Conservation (phyloP, 2,888 invertebrate species). For the Candidula unifasciata region DNA sequence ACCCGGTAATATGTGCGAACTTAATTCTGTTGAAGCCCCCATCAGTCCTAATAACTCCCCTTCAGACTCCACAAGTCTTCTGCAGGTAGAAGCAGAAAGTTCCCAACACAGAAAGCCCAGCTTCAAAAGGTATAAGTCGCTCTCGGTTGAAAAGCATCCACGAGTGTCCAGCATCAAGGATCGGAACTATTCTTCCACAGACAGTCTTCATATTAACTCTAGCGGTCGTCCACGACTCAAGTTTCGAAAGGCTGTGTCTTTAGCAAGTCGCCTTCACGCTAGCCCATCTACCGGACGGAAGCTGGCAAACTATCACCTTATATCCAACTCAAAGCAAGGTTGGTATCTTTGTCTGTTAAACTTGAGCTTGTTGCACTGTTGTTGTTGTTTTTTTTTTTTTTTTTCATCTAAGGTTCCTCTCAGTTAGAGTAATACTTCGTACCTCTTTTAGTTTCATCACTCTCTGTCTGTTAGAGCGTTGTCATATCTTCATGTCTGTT, state of each 20-base stretch:
- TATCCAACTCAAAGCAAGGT: slow-evolving; percentile 75
- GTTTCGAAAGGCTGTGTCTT: slow-evolving; percentile 73
- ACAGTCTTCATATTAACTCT: slow-evolving; percentile 68
- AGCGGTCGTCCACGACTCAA: slow-evolving; percentile 72
- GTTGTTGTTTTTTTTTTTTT: too few relatives aligned
- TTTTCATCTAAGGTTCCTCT: too few relatives aligned
- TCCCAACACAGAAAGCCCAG: slow-evolving; percentile 55
- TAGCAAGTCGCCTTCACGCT: slow-evolving; percentile 72
- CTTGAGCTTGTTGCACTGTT: background rate
- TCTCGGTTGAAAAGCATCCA: slow-evolving; percentile 69
- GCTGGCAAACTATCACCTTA: slow-evolving; percentile 75
- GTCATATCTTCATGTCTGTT: too few relatives aligned
- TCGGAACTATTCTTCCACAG: slow-evolving; percentile 72
- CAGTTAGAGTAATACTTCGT: too few relatives aligned
- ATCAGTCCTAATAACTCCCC: slow-evolving; percentile 44
- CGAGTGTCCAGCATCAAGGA: slow-evolving; percentile 71
- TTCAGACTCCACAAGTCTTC: slow-evolving; percentile 44
- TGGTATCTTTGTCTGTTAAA: slow-evolving; percentile 52
- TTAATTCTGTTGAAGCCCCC: slow-evolving; percentile 26
- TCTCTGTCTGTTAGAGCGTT: too few relatives aligned
- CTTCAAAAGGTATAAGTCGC: slow-evolving; percentile 71
- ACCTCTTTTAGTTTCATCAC: too few relatives aligned
- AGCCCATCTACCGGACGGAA: slow-evolving; percentile 76
- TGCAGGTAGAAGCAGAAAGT: slow-evolving; percentile 35
- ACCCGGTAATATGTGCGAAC: slow-evolving; percentile 30